Conservation (phyloP, 2,888 invertebrate genomes). For the Stratiomys singularior region DNA sequence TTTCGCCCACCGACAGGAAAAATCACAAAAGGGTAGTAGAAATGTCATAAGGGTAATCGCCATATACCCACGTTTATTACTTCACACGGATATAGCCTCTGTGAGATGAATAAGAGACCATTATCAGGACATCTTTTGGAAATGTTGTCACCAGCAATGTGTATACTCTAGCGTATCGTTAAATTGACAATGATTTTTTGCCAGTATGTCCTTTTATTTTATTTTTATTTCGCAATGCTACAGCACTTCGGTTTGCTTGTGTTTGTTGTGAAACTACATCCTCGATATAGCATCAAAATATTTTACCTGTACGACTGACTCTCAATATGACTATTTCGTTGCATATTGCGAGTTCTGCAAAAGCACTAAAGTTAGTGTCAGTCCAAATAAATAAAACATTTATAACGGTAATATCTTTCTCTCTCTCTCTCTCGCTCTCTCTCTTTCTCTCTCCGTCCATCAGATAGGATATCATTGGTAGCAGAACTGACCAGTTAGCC, state of each 20-base stretch:
- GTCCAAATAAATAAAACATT: constrained; percentile 1
- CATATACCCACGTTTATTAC: background rate
- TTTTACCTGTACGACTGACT: too few species aligned
- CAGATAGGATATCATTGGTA: background rate
- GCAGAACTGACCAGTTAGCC: too few species aligned
- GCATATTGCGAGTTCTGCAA: background rate
- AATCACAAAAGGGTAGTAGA: too few species aligned
- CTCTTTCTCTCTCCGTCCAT: background rate
- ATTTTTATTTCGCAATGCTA: background rate
- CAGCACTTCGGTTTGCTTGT: too few species aligned
- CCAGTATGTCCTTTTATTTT: background rate
- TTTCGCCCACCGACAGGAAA: too few species aligned
- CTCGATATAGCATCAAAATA: too few species aligned
- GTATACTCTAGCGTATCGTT: constrained; percentile 24
- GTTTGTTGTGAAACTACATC: too few species aligned
- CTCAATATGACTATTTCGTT: too few species aligned
- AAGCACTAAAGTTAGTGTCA: constrained; percentile 6
- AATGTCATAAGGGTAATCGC: constrained; percentile 12
- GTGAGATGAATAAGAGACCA: too few species aligned
- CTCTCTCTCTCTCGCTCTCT: too few species aligned
- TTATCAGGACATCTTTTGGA: background rate
- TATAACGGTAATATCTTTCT: too few species aligned
- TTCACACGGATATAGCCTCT: too few species aligned
- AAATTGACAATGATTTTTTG: constrained; percentile 26
- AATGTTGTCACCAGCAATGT: background rate